Evolutionary conservation across 2,113 vertebrate species (phyloP).

Genomic region (Myotis brandtii): DNA sequence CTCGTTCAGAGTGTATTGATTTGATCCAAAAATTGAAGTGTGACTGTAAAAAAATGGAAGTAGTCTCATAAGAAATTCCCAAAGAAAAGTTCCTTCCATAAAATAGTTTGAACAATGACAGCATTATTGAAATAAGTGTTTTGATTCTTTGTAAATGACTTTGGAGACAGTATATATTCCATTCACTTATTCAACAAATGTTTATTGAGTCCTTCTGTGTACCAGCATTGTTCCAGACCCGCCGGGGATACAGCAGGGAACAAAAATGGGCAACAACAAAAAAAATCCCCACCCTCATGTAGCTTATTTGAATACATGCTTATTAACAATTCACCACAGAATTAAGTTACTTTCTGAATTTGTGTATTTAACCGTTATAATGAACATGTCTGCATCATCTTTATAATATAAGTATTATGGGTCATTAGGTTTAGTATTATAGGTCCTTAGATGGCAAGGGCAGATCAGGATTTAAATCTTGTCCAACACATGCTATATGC

Average conservation of each 20-base stretch:
- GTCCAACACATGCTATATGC: neutral
- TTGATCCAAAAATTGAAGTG: slow-evolving; percentile 53
- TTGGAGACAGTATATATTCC: neutral
- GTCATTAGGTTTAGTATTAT: neutral
- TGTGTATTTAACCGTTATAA: neutral
- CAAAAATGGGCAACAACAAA: rapidly evolving
- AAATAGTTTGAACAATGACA: neutral
- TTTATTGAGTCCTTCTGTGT: neutral
- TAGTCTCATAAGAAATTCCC: neutral
- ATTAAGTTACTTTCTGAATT: neutral
- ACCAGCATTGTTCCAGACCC: neutral
- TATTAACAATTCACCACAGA: neutral
- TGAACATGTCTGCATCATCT: neutral
- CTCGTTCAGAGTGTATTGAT: slow-evolving; percentile 47
- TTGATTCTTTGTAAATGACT: slow-evolving; percentile 22
- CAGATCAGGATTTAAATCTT: neutral
- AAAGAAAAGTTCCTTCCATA: neutral
- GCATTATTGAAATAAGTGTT: neutral
- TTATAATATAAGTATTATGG: neutral
- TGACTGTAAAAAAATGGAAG: neutral
- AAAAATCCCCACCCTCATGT: neutral
- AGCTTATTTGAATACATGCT: neutral
- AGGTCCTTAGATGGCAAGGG: neutral
- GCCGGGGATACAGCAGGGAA: rapidly evolving
- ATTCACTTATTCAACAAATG: neutral